Conservation (phyloP, 1,140 invertebrate species). For the Ceratitis capitata region DNA sequence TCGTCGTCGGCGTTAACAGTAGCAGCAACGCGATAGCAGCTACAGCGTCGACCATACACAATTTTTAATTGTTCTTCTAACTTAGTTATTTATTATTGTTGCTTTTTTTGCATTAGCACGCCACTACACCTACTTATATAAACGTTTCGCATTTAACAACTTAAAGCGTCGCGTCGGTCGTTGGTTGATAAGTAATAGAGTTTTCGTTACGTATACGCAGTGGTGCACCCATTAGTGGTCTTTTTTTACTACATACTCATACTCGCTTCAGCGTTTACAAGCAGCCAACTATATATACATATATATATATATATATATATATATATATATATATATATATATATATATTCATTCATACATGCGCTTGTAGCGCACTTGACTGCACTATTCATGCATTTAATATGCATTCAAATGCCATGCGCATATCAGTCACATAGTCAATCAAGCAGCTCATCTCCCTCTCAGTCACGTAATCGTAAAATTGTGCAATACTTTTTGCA, state of each 20-base stretch:
- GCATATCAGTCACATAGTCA: not conserved
- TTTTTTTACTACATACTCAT: too few relatives aligned
- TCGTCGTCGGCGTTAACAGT: not conserved
- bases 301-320: too few relatives aligned
- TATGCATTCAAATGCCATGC: not conserved
- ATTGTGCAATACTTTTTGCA: not conserved
- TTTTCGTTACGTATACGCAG: conserved; percentile 7
- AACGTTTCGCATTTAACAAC: not conserved
- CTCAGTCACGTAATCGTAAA: not conserved
- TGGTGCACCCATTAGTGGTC: too few relatives aligned
- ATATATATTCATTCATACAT: too few relatives aligned
- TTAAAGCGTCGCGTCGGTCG: not conserved
- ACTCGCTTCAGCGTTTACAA: not conserved
- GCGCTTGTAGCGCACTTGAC: not conserved
- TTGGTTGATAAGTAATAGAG: not conserved
- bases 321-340: too few relatives aligned
- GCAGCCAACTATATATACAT: too few relatives aligned
- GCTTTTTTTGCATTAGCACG: not conserved
- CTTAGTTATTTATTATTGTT: not conserved
- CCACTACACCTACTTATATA: not conserved
- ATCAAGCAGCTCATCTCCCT: not conserved
- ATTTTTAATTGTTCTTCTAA: not conserved
- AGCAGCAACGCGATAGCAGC: not conserved
- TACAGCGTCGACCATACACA: not conserved
- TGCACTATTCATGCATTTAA: not conserved